phyloP scores from a whole-genome alignment of 2,113 vertebrate species.

The Macaca mulatta region DNA sequence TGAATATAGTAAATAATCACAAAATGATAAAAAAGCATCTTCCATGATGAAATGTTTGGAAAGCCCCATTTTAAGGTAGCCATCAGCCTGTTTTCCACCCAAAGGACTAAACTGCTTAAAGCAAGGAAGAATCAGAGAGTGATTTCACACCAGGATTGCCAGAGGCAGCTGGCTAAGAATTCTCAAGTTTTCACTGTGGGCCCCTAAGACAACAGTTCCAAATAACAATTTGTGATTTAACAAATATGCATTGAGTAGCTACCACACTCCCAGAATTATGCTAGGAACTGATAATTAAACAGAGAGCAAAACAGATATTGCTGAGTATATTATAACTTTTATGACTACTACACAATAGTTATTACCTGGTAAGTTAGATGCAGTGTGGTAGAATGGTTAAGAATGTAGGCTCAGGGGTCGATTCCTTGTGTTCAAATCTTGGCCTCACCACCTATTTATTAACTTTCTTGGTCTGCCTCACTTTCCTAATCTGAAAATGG shows the following conservation, averaged over 20 bases:
- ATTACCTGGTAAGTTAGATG: not conserved
- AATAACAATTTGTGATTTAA: not conserved
- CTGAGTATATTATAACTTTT: not conserved
- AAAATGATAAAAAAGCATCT: not conserved
- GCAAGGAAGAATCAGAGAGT: too few species aligned
- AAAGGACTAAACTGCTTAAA: not conserved
- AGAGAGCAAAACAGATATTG: not conserved
- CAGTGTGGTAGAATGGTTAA: not conserved
- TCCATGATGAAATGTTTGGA: not conserved
- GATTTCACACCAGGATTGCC: accelerated
- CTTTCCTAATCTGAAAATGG: not conserved
- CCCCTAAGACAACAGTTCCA: not conserved
- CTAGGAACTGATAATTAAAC: not conserved
- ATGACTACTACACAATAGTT: not conserved
- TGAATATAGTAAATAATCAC: not conserved
- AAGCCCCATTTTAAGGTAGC: not conserved
- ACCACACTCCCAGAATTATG: not conserved
- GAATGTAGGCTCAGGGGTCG: not conserved
- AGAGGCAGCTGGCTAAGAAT: not conserved
- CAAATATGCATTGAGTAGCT: not conserved
- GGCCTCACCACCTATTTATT: not conserved
- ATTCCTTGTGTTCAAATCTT: not conserved
- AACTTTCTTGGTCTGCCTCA: not conserved
- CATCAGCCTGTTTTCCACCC: not conserved
- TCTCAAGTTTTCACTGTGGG: not conserved